phyloP scores from a whole-genome alignment of 2,888 invertebrate species.

The Mimumesa dahlbomi region DNA sequence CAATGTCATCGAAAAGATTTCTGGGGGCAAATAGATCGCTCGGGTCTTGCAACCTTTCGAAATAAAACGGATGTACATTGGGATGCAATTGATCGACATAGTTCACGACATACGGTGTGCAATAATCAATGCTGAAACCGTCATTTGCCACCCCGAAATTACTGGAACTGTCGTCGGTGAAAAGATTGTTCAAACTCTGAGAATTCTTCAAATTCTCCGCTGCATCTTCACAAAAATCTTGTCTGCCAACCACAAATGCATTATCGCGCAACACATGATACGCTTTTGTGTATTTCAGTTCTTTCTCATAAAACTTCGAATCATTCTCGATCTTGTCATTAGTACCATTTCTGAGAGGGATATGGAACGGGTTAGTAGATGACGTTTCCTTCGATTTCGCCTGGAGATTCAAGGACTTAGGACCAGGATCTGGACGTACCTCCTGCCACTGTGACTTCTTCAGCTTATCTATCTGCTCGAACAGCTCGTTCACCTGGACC shows the following conservation, averaged over 20 bases:
- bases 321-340: no score
- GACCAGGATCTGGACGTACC: slow-evolving; percentile 75
- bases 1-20: background rate
- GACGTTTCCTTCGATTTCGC: background rate
- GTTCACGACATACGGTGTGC: slow-evolving; percentile 20
- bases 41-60: background rate
- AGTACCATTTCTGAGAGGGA: no score
- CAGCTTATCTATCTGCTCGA: slow-evolving; percentile 85
- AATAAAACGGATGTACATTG: background rate
- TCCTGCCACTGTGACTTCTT: slow-evolving; percentile 87
- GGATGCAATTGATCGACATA: slow-evolving; percentile 17
- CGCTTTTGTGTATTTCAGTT: background rate
- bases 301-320: background rate
- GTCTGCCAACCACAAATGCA: background rate
- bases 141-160: no score
- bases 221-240: background rate
- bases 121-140: no score
- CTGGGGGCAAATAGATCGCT: background rate
- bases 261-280: background rate
- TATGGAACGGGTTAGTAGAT: no score
- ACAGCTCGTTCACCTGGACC: slow-evolving; percentile 90
- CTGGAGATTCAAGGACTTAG: slow-evolving; percentile 13
- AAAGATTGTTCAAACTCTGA: no score
- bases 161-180: no score
- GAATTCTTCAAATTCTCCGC: background rate